phyloP scores from a whole-genome alignment of 1,140 invertebrate species.

The Pogonus chalceus region DNA sequence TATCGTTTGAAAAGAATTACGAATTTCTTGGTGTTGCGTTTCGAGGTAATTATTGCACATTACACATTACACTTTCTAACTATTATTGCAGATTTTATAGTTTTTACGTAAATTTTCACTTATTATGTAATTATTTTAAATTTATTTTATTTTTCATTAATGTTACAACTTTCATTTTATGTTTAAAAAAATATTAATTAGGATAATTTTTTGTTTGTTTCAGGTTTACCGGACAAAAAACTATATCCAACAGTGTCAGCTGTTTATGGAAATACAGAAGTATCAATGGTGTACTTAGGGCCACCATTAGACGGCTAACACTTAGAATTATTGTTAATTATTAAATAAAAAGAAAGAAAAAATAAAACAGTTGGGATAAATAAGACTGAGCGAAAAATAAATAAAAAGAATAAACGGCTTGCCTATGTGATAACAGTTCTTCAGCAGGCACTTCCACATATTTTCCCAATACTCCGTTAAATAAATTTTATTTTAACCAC shows the following conservation, averaged over 20 bases:
- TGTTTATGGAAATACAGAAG: constrained; percentile 98
- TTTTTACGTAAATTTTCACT: constrained; percentile 6
- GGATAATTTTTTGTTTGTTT: constrained; percentile 33
- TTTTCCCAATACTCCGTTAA: too few species aligned
- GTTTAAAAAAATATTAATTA: constrained; percentile 6
- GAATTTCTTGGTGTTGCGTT: constrained; percentile 98
- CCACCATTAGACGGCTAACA: constrained; percentile 86
- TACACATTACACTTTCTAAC: constrained; percentile 14
- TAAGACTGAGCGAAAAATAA: constrained; percentile 11
- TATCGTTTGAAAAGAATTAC: constrained; percentile 97
- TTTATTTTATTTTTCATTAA: too few species aligned
- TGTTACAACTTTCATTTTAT: neutral
- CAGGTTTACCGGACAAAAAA: constrained; percentile 85
- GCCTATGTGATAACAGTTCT: constrained; percentile 26
- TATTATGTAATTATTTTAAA: too few species aligned
- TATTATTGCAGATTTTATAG: constrained; percentile 12
- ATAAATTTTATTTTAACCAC: too few species aligned
- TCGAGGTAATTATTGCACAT: constrained; percentile 62
- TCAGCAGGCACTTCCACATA: too few species aligned
- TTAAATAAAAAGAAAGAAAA: constrained; percentile 13
- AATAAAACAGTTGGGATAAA: constrained; percentile 15
- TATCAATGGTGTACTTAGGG: constrained; percentile 99
- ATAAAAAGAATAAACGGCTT: constrained; percentile 20
- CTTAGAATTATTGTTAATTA: constrained; percentile 18
- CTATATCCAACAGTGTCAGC: constrained; percentile 94